Conservation (phyloP, 53 echinoderm and acorn worm species). For the Luidia sarsii region DNA sequence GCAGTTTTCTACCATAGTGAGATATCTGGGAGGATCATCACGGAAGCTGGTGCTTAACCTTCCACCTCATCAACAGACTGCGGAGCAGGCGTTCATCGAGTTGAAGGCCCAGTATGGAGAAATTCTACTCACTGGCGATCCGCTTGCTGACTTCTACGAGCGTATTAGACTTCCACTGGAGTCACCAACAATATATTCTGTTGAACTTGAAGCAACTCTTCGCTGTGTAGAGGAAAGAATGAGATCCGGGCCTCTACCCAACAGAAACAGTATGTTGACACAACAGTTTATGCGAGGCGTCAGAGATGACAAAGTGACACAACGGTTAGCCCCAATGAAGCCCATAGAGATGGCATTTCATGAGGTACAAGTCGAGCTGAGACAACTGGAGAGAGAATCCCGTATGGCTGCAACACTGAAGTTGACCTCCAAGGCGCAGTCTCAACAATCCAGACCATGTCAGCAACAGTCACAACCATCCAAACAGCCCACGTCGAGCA, state of each 20-base stretch:
- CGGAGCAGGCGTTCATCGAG: neutral
- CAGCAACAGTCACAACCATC: neutral
- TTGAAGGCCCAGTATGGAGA: conserved; percentile 24
- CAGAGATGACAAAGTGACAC: neutral
- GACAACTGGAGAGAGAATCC: conserved; percentile 22
- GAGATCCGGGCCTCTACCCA: neutral
- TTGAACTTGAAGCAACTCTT: conserved; percentile 23
- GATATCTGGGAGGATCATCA: too few relatives aligned
- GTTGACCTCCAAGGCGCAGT: neutral
- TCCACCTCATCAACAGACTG: neutral
- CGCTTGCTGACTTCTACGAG: conserved; percentile 44
- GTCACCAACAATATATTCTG: conserved; percentile 18
- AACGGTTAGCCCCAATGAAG: conserved; percentile 28
- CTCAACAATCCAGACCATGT: neutral
- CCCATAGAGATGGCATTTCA: conserved; percentile 9
- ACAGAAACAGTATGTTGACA: conserved; percentile 13
- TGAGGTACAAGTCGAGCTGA: conserved; percentile 16
- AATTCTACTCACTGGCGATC: conserved; percentile 6
- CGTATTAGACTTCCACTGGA: conserved; percentile 26
- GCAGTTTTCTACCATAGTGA: too few relatives aligned
- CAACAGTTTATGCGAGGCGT: conserved; percentile 28
- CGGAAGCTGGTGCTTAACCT: conserved; percentile 39
- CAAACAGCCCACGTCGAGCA: neutral
- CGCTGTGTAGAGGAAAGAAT: neutral
- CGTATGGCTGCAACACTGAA: conserved; percentile 6